phyloP scores from a whole-genome alignment of 1,140 invertebrate species.

The Ectropis grisescens region DNA sequence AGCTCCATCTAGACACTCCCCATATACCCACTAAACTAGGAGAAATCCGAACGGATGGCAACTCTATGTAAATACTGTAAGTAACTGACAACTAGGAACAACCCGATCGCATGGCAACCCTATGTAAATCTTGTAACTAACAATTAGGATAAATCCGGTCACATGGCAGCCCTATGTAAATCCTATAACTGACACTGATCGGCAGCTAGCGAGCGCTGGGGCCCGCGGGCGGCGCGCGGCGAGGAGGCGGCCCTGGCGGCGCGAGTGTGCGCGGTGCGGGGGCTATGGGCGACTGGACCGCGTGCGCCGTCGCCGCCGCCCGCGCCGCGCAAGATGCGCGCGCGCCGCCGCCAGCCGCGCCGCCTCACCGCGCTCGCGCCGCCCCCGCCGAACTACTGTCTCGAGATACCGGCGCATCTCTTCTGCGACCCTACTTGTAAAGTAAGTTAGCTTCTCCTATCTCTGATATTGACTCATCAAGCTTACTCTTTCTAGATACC shows the following conservation, averaged over 20 bases:
- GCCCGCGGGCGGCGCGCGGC: conserved; percentile 30
- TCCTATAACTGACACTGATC: conserved; percentile 45
- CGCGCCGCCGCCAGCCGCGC: conserved; percentile 41
- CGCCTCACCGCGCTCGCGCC: conserved; percentile 27
- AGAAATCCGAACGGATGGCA: no score
- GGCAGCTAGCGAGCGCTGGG: conserved; percentile 65
- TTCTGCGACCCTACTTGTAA: conserved; percentile 48
- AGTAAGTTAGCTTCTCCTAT: conserved; percentile 17
- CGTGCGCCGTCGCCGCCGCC: conserved; percentile 31
- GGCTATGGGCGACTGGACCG: conserved; percentile 29
- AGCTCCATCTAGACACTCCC: no score
- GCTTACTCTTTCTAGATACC: no score
- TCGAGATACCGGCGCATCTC: conserved; percentile 47
- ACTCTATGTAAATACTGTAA: no score
- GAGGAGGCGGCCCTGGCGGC: conserved; percentile 46
- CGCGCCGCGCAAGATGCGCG: conserved; percentile 41
- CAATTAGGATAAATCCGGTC: no score
- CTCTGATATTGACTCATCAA: no score
- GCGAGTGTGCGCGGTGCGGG: conserved; percentile 34
- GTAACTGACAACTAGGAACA: no score
- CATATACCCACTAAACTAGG: no score
- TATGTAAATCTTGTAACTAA: no score
- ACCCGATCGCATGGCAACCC: no score
- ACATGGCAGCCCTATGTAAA: no score
- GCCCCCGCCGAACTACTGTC: conserved; percentile 36